These are phyloP conservation scores for Acanthococcus lagerstroemiae DNA, from an alignment of 2,888 invertebrate genomes.

Conservation along the genomic window DNA sequence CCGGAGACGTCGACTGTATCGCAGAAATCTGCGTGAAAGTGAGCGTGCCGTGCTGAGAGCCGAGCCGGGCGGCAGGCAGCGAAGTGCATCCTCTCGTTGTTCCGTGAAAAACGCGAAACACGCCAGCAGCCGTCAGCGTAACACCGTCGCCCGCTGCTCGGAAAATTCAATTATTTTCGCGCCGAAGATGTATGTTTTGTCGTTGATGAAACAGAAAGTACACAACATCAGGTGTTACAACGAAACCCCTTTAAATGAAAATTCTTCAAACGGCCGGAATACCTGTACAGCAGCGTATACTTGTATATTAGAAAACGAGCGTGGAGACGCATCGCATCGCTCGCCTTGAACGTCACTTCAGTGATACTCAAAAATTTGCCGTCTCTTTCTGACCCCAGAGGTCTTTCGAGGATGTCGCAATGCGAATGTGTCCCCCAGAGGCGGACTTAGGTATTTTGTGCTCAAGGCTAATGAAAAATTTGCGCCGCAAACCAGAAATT, in stretches of 20 bases:
- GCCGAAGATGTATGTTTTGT: slow-evolving; percentile 17
- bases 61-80: too few relatives aligned
- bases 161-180: slow-evolving; percentile 23
- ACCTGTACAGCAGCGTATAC: slow-evolving; percentile 15
- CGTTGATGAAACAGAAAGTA: slow-evolving; percentile 24
- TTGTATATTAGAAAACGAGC: slow-evolving; percentile 15
- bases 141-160: background rate
- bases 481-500: too few relatives aligned
- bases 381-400: too few relatives aligned
- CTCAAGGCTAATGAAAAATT: too few relatives aligned
- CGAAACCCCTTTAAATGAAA: slow-evolving; percentile 29
- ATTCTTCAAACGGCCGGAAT: slow-evolving; percentile 26
- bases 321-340: slow-evolving; percentile 16
- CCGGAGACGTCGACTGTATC: too few relatives aligned
- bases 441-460: too few relatives aligned
- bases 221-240: slow-evolving; percentile 28
- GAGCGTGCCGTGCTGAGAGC: too few relatives aligned
- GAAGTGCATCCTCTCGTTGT: too few relatives aligned
- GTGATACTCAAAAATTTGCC: slow-evolving; percentile 14
- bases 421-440: too few relatives aligned
- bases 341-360: slow-evolving; percentile 20
- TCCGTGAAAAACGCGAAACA: too few relatives aligned
- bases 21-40: too few relatives aligned
- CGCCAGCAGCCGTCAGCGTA: background rate
- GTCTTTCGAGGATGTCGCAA: too few relatives aligned